Evolutionary conservation across 2,888 invertebrate genomes (phyloP), one percentile per base, ranked within the genome.

Genomic region (Prenolepis imparis): DNA sequence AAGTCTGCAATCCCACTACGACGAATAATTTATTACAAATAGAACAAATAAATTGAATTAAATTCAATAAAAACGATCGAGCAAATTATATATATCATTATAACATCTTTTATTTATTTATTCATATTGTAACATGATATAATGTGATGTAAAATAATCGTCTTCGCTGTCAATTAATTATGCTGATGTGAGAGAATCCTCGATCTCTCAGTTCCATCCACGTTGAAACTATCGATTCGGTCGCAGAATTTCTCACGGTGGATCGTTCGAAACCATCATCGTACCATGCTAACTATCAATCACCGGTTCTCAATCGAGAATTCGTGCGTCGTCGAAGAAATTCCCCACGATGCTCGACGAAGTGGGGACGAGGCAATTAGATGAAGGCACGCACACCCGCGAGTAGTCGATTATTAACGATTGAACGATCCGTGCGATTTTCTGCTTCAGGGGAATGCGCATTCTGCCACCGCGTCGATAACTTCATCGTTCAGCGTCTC

Each of bases 1-100:
- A 87, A 89, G 88, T 85, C 87, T 87, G 11, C 81, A 75, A 82
- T 80, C 67, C n/a, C 70, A 87, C 86, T 86, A 4, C 36, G 85
- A 90, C 90, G 89, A 84, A 70, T 80, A 68, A 80, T 55, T 81
- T 48, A 80, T 77, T 61, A 28, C 12, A 77, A 24, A 32, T 28
- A 61, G 21, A n/a, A 52, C 6, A 52, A 52, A 52, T 52, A 8
- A 8, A 6, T 52, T 8, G 44, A 28, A 32, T 41, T 28, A 41
- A 74, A 63, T 74, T 61, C 32, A 61, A 15, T 63, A 59, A 63
- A 44, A 21, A 8, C 8, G n/a, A 44, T 73, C 15, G 15, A 74
- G n/a, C 15, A n/a, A 44, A 41, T 28, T n/a, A 28, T 15, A 28
- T 73, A 36, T 52, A 28, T 28, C 8, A 3, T 72, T 21, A 32